Evolutionary conservation across 2,888 invertebrate genomes (phyloP).

Genomic region (Aromia moschata): DNA sequence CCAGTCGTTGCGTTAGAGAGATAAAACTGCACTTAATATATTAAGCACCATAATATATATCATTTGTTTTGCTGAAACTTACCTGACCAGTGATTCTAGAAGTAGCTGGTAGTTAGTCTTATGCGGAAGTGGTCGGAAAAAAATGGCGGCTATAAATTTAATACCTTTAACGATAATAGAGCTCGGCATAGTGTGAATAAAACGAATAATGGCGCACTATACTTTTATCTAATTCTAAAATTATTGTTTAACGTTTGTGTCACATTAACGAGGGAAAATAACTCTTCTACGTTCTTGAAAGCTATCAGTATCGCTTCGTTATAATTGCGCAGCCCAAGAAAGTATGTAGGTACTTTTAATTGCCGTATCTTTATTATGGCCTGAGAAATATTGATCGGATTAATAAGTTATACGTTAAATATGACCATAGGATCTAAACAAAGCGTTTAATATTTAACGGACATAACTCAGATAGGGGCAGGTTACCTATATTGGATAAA

Average conservation of each 20-base stretch:
- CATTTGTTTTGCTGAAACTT: constrained; percentile 40
- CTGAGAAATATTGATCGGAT: too few relatives aligned
- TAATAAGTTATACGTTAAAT: too few relatives aligned
- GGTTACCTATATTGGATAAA: too few relatives aligned
- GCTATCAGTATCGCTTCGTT: not conserved
- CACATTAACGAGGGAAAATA: not conserved
- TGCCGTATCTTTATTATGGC: not conserved
- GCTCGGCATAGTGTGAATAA: constrained; percentile 38
- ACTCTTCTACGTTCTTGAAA: not conserved
- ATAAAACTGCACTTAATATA: constrained; percentile 47
- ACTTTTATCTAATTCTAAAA: not conserved
- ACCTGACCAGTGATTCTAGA: constrained; percentile 41
- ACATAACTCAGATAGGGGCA: too few relatives aligned
- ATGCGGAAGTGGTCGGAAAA: constrained; percentile 44
- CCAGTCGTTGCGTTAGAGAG: constrained; percentile 39
- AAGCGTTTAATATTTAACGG: too few relatives aligned
- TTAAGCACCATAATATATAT: constrained; percentile 46
- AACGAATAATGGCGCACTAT: constrained; percentile 25
- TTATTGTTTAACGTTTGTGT: constrained; percentile 1
- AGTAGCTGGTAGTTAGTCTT: constrained; percentile 32
- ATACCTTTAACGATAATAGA: constrained; percentile 40
- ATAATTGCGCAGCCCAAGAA: not conserved
- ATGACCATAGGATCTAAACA: too few relatives aligned
- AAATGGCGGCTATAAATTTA: constrained; percentile 40
- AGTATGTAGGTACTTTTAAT: not conserved